Conservation (phyloP, 2,113 vertebrate genomes). For the Columbina picui region DNA sequence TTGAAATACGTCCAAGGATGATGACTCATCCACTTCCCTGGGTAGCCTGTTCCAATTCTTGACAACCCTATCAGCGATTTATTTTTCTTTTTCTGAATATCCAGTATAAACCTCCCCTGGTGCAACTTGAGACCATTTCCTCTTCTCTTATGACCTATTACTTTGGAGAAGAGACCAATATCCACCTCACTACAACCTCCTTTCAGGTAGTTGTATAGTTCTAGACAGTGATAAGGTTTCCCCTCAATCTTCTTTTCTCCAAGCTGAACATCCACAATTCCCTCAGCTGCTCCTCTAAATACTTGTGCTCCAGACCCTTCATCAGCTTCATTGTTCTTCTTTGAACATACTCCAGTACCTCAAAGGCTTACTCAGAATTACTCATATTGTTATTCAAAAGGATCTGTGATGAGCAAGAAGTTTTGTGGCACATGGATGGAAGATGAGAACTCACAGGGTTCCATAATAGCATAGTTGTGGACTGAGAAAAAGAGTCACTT, state of each 20-base stretch:
- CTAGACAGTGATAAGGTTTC: neutral
- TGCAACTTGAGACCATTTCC: neutral
- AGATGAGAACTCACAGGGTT: neutral
- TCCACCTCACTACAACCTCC: accelerated
- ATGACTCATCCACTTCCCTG: neutral
- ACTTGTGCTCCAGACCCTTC: neutral
- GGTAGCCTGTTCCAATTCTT: neutral
- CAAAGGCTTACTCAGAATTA: neutral
- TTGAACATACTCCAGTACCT: neutral
- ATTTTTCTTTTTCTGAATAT: neutral
- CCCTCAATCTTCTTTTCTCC: neutral
- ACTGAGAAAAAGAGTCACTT: neutral
- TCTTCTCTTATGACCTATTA: neutral
- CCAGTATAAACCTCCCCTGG: neutral
- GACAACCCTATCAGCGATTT: neutral
- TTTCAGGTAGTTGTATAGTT: neutral
- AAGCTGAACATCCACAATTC: neutral
- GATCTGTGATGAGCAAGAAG: neutral
- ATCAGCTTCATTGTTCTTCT: neutral
- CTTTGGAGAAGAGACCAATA: accelerated
- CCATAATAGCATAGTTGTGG: neutral
- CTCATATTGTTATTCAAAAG: neutral
- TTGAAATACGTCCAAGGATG: neutral
- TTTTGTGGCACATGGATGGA: neutral
- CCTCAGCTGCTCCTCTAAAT: neutral